Evolutionary conservation across 2,888 invertebrate species (phyloP), one percentile per base, ranked within the genome.

Genomic region (Atethmia centrago): DNA sequence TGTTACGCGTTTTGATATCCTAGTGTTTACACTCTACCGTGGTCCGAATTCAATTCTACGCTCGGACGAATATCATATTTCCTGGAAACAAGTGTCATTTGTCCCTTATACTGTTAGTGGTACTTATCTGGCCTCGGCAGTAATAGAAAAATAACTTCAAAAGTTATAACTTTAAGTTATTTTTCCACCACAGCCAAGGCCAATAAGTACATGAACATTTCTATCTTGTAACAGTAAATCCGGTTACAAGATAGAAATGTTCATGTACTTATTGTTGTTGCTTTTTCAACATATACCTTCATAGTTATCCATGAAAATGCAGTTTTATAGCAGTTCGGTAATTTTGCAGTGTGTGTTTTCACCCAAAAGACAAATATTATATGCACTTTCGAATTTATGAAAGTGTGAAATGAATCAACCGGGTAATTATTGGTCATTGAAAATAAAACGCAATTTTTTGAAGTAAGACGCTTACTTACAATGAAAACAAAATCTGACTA

Each of bases 11-110:
- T 66, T 61, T 71, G 66, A 80, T 83, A 64, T 67, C 40, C 65
- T 83, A 69, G 42, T 83, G 51, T 79, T 79, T 73, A 61, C 63
- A 40, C 31, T 58, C 4, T 21, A 28, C 59, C 36, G 76, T 40
- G 42, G 49, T 51, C n/a, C 16, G 47, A 53, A 66, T 76, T 69
- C 47, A 63, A 66, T 63, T 69, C 21, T 67, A 55, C 42, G 71
- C 47, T 56, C 28, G 59, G 16, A 3, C 25, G 28, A 71, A 82
- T 59, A 61, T 64, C 28, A 63, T 61, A 42, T 51, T 25, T 71
- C 36, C 14, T 71, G 59, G n/a, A 58, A 58, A 66, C 7, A 8
- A 28, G 16, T 80, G 7, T 51, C 4, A 25, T 40, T 77, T 19
- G n/a, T 40, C 28, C 28, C 14, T 14, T 31, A 14, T 5, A 42